Conservation (phyloP, 2,888 invertebrate species). For the Drosophila tripunctata region DNA sequence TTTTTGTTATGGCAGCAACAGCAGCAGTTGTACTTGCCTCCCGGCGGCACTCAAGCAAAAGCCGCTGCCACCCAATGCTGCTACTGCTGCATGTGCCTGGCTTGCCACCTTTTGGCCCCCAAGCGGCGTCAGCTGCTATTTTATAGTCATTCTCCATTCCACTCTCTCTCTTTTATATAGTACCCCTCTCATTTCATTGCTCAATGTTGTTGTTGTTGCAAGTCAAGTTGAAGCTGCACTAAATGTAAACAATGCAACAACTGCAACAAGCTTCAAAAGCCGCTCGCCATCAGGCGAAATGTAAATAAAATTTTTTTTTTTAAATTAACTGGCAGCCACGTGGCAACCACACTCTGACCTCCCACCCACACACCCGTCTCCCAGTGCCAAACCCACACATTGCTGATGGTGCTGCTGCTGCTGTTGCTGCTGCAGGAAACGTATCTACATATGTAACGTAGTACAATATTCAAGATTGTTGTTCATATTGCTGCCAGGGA, state of each 20-base stretch:
- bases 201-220: slow-evolving; percentile 49
- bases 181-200: not conserved
- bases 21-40: slow-evolving; percentile 19
- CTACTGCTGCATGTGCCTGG: not conserved
- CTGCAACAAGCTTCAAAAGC: slow-evolving; percentile 35
- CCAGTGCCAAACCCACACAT: slow-evolving; percentile 4
- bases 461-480: slow-evolving; percentile 75
- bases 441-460: slow-evolving; percentile 75
- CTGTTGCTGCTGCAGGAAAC: slow-evolving; percentile 64
- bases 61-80: slow-evolving; percentile 19
- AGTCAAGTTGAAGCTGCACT: slow-evolving; percentile 71
- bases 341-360: slow-evolving; percentile 28
- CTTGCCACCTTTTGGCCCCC: slow-evolving; percentile 23
- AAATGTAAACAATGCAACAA: slow-evolving; percentile 70
- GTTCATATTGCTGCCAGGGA: slow-evolving; percentile 67
- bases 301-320: slow-evolving; percentile 70
- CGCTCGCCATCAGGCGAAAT: slow-evolving; percentile 67
- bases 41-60: slow-evolving; percentile 48
- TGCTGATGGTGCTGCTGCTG: slow-evolving; percentile 22
- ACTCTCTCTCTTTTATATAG: not conserved
- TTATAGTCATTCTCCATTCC: slow-evolving; percentile 17
- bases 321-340: slow-evolving; percentile 74
- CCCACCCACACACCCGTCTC: slow-evolving; percentile 1
- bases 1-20: slow-evolving; percentile 59
- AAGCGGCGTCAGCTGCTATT: slow-evolving; percentile 64